These are phyloP conservation scores for Brachystomella parvula DNA, from an alignment of 1,140 invertebrate genomes.

Conservation along the genomic window DNA sequence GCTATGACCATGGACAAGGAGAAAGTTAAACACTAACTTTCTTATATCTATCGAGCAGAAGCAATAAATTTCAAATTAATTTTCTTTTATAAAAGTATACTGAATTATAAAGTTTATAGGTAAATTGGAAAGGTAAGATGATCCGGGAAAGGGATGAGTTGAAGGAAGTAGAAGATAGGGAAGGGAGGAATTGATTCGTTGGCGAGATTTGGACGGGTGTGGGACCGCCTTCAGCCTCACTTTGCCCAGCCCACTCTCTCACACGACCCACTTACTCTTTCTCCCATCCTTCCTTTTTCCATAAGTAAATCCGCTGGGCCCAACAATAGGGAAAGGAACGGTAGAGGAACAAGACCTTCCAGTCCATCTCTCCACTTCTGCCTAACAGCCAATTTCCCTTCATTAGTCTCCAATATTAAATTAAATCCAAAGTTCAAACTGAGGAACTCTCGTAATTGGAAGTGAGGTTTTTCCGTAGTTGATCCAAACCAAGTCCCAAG, in stretches of 20 bases:
- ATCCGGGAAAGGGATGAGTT: conserved; percentile 17
- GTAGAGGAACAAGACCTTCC: neutral
- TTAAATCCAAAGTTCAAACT: no score
- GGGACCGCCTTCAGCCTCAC: conserved; percentile 31
- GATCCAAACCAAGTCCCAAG: conserved; percentile 17
- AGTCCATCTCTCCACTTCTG: no score
- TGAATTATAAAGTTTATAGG: neutral
- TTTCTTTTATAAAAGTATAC: no score
- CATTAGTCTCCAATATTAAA: no score
- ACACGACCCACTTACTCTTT: conserved; percentile 27
- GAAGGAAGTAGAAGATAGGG: conserved; percentile 4
- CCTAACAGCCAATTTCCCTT: no score
- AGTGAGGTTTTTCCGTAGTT: neutral
- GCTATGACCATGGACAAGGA: no score
- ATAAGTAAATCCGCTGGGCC: neutral
- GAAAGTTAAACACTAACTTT: no score
- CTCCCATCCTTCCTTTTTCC: conserved; percentile 8
- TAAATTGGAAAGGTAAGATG: neutral
- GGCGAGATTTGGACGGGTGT: conserved; percentile 19
- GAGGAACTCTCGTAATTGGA: neutral
- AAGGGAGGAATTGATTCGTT: conserved; percentile 38
- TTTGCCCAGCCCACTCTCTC: conserved; percentile 20
- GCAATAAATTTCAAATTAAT: no score
- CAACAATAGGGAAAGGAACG: neutral
- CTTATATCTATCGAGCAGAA: no score